Evolutionary conservation across 2,797 vertebrate species (phyloP), one percentile per base, ranked within the genome.

Genomic region (Balearica regulorum): DNA sequence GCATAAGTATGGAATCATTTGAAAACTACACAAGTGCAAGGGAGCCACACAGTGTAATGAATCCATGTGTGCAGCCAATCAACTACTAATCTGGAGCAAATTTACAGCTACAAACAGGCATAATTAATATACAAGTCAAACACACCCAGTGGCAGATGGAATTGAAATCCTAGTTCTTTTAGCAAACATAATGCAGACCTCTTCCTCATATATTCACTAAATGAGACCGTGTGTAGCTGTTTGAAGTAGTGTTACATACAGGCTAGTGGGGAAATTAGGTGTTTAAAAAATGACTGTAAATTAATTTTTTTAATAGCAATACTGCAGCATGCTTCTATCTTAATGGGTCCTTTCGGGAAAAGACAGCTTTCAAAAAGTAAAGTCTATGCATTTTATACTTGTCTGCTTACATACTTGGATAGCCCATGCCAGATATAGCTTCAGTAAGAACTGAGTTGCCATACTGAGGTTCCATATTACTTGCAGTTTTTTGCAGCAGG

Each of bases 51-150:
- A 46, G 13, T 60, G 28, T 64, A 83, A 91, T 66, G 69, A 92
- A 93, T 92, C 90, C 43, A 33, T 89, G 72, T 13, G 37, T 6
- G 0, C 84, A 93, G 81, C 61, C 87, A 92, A 94, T 95, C 93
- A 85, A 76, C 71, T 92, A 65, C 87, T 95, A 93, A 93, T 93
- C 93, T 96, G 95, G 93, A 96, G 93, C 69, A 97, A 96, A 96
- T 96, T 95, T 96, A 95, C 94, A 93, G 76, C 93, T 96, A 93
- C 93, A 92, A 96, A 95, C 87, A 94, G 93, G 69, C 84, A 94
- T 94, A 97, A 96, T 97, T 96, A 95, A 95, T 95, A 91, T 79
- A 95, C 90, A 94, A 96, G 82, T 96, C 96, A 96, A 94, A 89
- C 91, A 95, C 96, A 96, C 95, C 53, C 88, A 75, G 78, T 7